Evolutionary conservation across 2,113 vertebrate genomes (phyloP), one percentile per base, ranked within the genome.

Genomic region (Channa maculata): DNA sequence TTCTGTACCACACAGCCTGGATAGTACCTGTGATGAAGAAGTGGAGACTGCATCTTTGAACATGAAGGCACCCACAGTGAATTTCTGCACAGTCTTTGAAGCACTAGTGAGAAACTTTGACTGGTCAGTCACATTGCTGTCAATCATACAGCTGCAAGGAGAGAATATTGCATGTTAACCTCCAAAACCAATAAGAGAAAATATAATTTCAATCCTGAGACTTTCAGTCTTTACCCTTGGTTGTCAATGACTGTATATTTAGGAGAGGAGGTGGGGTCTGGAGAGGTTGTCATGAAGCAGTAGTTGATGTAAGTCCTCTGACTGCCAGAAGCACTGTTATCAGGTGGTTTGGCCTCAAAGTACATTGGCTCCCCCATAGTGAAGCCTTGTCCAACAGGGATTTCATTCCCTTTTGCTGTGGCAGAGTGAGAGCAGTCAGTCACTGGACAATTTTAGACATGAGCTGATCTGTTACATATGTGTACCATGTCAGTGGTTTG

Each of bases 81-180:
- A 91, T 69, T 63, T 89, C 33, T 86, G 63, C 0, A 13, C 43
- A 2, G 12, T 50, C 38, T 54, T 81, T 4, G 79, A 82, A 1
- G 24, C 0, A 5, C 41, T 34, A 3, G 2, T 1, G 51, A 92
- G 36, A 74, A 93, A 94, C 63, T 65, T 85, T 1, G 91, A 91
- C 15, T 77, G 54, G 1, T 2, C 0, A 0, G 49, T 80, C 34
- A 64, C 10, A 61, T 72, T 86, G 8, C 86, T 36, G 11, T 94
- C 92, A 74, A 90, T 53, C 90, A 94, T 87, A 62, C 93, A 95
- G 24, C 94, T 95, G 68, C 46, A 71, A 10, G 36, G 3, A 55
- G 13, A 74, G 0, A 51, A 71, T 3, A 65, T 1, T 24, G 2
- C 8, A 66, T 1, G 1, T 75, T 53, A 33, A 61, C 0, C 1